Percentiles rank a stretch among this genome's conserved stretches.
These are phyloP conservation scores for Ellobium chinense DNA, from an alignment of 2,888 invertebrate species.

Conservation along the genomic window DNA sequence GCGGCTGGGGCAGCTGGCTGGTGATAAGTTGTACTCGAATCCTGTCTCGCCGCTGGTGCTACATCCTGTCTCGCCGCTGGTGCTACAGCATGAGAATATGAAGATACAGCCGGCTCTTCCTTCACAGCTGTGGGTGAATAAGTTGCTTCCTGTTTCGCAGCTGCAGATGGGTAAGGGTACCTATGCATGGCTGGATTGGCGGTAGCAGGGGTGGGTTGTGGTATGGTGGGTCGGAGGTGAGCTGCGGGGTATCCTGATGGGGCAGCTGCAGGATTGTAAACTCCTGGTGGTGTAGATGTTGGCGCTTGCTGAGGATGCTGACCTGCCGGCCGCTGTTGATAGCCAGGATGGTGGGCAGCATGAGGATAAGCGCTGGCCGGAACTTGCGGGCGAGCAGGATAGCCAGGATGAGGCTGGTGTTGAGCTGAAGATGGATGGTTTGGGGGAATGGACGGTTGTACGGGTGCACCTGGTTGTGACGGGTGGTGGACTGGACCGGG, in stretches of 20 bases:
- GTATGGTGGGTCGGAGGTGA: neutral
- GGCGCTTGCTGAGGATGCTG: neutral
- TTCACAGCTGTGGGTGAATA: neutral
- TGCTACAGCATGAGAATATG: no score
- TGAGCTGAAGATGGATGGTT: neutral
- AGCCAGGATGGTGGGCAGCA: neutral
- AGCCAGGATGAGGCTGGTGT: conserved; percentile 1
- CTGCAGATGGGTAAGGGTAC: neutral
- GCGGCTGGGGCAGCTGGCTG: neutral
- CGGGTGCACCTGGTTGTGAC: neutral
- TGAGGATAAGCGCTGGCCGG: neutral
- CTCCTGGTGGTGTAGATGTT: neutral
- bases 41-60: neutral
- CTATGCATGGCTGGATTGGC: neutral
- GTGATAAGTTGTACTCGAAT: neutral
- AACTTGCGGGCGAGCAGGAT: neutral
- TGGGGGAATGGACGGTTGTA: neutral
- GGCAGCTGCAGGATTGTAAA: neutral
- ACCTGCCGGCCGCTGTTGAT: neutral
- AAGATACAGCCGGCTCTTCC: neutral
- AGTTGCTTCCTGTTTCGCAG: neutral
- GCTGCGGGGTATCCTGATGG: neutral
- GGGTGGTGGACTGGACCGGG: neutral
- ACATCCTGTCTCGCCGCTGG: no score
- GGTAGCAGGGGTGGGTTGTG: neutral